A percentile compares a stretch with the other conserved stretches of the same genome.
phyloP scores from a whole-genome alignment of 2,797 vertebrate genomes.

The Rhynchonycteris naso region DNA sequence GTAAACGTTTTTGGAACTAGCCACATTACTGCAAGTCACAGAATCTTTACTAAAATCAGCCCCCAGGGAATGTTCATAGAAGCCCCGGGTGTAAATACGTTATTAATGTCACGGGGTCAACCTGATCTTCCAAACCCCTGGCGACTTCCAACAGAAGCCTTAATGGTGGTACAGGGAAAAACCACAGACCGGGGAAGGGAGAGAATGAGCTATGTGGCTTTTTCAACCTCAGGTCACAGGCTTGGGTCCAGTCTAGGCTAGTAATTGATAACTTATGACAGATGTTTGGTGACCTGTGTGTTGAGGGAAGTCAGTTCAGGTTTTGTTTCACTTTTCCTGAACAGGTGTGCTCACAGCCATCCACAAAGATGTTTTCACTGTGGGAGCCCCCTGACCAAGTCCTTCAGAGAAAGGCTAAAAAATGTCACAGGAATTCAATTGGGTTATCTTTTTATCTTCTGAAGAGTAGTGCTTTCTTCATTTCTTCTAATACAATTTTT shows the following conservation, averaged over 20 bases:
- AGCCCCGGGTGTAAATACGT: conserved; percentile 29
- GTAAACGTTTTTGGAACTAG: conserved; percentile 26
- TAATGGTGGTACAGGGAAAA: background rate
- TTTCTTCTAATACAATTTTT: no score
- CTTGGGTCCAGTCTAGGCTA: background rate
- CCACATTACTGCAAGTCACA: background rate
- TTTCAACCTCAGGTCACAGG: conserved; percentile 61
- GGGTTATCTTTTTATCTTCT: background rate
- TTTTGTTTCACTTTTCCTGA: conserved; percentile 73
- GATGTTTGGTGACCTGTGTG: conserved; percentile 72
- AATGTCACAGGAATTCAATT: conserved; percentile 38
- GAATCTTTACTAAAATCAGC: conserved; percentile 16
- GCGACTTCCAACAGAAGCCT: conserved; percentile 59
- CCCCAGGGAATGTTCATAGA: background rate
- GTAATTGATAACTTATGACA: conserved; percentile 73
- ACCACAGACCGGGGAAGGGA: background rate
- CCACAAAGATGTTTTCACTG: background rate
- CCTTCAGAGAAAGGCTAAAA: conserved; percentile 9
- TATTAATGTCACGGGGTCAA: conserved; percentile 49
- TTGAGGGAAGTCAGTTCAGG: conserved; percentile 26
- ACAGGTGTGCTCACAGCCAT: conserved; percentile 68
- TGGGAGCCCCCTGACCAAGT: background rate
- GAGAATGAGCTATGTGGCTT: conserved; percentile 25
- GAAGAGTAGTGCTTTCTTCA: background rate
- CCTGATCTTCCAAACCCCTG: conserved; percentile 57